A percentile compares a stretch with the other conserved stretches of the same genome.
Conservation (phyloP, 2,113 vertebrate species). For the Stegostoma tigrinum region DNA sequence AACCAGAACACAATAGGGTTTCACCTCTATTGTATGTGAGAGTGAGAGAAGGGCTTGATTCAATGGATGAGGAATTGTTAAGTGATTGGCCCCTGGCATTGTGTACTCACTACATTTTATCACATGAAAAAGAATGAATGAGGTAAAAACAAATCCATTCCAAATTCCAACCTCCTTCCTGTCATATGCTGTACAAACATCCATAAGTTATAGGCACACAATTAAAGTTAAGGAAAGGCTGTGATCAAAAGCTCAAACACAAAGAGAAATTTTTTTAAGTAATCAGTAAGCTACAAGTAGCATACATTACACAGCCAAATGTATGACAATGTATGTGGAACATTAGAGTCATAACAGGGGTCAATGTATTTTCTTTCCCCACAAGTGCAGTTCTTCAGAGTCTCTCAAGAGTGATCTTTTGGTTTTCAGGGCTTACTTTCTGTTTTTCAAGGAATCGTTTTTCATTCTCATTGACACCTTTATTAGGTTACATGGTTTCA, state of each 20-base stretch:
- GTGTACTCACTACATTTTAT: not conserved
- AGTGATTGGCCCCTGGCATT: not conserved
- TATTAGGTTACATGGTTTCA: too few species aligned
- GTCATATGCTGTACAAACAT: not conserved
- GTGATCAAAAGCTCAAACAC: not conserved
- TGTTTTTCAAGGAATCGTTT: too few species aligned
- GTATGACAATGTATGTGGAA: not conserved
- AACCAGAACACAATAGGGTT: not conserved
- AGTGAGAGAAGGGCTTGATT: too few species aligned
- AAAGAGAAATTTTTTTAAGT: not conserved
- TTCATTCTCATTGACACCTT: too few species aligned
- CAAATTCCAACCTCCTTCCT: not conserved
- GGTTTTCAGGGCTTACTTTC: too few species aligned
- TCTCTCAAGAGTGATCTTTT: too few species aligned
- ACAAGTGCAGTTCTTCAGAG: too few species aligned
- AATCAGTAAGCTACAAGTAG: not conserved
- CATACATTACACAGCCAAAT: not conserved
- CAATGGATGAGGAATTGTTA: not conserved
- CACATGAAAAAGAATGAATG: not conserved
- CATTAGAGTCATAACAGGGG: not conserved
- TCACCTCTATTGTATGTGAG: not conserved
- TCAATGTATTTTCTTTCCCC: too few species aligned
- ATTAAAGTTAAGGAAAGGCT: not conserved
- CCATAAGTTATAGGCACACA: not conserved
- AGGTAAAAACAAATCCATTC: not conserved